Base-by-base conservation (phyloP, 2,797 vertebrate species). In the Syngnathus acus region DNA sequence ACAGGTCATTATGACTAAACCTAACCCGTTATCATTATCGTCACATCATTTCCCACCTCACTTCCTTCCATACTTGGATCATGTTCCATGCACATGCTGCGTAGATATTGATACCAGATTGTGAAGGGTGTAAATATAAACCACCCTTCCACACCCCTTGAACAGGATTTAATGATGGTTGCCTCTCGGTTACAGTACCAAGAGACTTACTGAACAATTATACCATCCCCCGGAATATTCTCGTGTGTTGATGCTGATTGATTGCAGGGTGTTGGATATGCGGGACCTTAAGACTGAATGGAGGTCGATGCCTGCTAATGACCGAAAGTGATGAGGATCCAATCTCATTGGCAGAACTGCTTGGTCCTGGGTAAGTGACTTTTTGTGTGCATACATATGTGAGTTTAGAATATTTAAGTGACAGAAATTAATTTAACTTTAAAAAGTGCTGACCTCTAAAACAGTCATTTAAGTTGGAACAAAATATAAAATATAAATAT, bases 191-290 rank as follows among this genome's bases (percentile, higher is more conserved):
- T 84, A 79, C 78, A 76, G 38, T 81, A 68, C 74, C 73, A 75
- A 76, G 78, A 85, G 80, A 86, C 79, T 61, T 77, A 75, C 83
- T 84, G 82, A 84, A 88, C 84, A 88, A 85, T 88, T 86, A 88
- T 86, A 77, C 74, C 80, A 82, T 82, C 78, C 78, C 78, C 58
- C 63, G 80, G 85, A 37, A 86, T 84, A 86, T 82, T 85, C 80
- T 67, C 67, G 74, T 67, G 79, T 76, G 86, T 78, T 85, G 80
- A 85, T 84, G 81, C 73, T 79, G 74, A 88, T 88, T 88, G 85
- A 88, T 88, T 84, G 78, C 81, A 68, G 61, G 75, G 79, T 73
- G 73, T 83, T 78, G 78, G 75, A 81, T 87, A 85, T 82, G 79
- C 76, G 74, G 53, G 84, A 85, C 82, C 76, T 86, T 86, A 86